Percentiles rank a stretch among this genome's conserved stretches.
Evolutionary conservation across 2,113 vertebrate genomes (phyloP).

Genomic region (Scortum barcoo): DNA sequence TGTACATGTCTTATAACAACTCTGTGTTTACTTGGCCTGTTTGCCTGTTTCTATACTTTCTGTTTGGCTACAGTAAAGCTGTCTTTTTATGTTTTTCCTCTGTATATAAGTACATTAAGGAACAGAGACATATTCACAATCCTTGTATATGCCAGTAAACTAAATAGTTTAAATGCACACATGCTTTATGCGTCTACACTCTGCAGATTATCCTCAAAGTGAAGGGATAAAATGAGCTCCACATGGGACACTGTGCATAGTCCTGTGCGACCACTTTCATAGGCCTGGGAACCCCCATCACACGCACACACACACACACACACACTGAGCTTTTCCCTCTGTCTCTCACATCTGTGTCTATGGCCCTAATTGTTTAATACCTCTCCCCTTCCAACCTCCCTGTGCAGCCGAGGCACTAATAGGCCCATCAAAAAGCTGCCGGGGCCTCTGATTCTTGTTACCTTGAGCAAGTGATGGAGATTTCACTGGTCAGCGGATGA

Average conservation of each 20-base stretch:
- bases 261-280: slow-evolving; percentile 33
- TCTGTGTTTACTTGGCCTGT: neutral
- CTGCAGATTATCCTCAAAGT: slow-evolving; percentile 57
- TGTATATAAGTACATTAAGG: slow-evolving; percentile 16
- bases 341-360: slow-evolving; percentile 61
- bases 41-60: neutral
- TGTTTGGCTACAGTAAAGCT: neutral
- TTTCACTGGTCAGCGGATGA: slow-evolving; percentile 60
- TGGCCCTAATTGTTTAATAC: slow-evolving; percentile 68
- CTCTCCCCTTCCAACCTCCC: slow-evolving; percentile 45
- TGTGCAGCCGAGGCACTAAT: slow-evolving; percentile 55
- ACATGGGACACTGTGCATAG: slow-evolving; percentile 60
- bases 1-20: neutral
- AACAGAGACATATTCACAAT: slow-evolving; percentile 20
- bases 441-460: slow-evolving; percentile 45
- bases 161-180: slow-evolving; percentile 44
- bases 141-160: slow-evolving; percentile 28
- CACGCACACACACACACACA: slow-evolving; percentile 35
- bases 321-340: slow-evolving; percentile 25
- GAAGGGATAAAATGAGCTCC: slow-evolving; percentile 70
- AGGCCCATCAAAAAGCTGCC: slow-evolving; percentile 52
- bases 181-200: slow-evolving; percentile 43
- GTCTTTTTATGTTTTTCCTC: neutral
- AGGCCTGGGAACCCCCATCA: slow-evolving; percentile 20
- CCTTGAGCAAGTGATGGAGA: slow-evolving; percentile 20